phyloP scores from a whole-genome alignment of 2,113 vertebrate genomes.

The Macrotus californicus region DNA sequence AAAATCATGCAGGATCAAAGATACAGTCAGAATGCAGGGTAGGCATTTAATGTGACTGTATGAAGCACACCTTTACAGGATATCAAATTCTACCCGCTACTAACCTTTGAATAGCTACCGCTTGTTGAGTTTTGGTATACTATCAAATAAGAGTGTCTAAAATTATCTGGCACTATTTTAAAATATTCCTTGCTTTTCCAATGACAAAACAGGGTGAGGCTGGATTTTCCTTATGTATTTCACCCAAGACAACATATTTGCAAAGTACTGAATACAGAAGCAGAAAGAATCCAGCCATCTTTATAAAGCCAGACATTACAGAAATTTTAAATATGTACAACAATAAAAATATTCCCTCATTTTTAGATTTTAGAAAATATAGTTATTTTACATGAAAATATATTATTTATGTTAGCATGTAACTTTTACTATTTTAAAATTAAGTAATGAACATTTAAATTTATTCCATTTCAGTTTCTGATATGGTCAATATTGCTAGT shows the following conservation, averaged over 20 bases:
- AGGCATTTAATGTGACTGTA: background rate
- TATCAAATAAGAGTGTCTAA: background rate
- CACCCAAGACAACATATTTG: background rate
- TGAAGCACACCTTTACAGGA: background rate
- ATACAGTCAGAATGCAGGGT: background rate
- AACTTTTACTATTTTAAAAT: background rate
- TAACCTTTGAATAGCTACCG: background rate
- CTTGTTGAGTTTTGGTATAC: background rate
- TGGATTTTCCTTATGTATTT: background rate
- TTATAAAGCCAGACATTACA: background rate
- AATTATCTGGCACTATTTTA: background rate
- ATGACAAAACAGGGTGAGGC: background rate
- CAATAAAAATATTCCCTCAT: background rate
- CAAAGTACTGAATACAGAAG: background rate
- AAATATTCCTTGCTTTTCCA: background rate
- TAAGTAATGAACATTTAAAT: background rate
- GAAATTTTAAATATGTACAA: background rate
- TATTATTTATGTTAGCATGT: background rate
- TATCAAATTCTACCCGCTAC: background rate
- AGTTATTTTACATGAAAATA: background rate
- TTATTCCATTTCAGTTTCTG: background rate
- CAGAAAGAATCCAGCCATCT: background rate
- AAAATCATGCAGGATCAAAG: background rate
- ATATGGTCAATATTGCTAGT: background rate
- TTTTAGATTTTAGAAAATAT: background rate